Evolutionary conservation across 2,888 invertebrate species (phyloP), one percentile per base, ranked within the genome.

Genomic region (Meteorus colon): DNA sequence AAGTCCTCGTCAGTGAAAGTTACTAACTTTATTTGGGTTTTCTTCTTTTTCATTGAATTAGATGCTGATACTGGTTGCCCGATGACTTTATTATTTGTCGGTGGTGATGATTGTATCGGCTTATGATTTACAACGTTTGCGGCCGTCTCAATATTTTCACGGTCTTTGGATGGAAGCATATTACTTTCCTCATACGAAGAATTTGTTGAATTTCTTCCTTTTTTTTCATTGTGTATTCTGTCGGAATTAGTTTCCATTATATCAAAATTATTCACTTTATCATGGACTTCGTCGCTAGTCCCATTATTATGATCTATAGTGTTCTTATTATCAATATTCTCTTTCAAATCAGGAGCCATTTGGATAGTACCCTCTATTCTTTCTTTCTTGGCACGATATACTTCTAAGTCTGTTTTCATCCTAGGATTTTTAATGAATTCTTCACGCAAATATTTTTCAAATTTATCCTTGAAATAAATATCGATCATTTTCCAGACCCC

Each of bases 401-500:
- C 72, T 16, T 76, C 75, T 4, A 87, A 68, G 60, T 89, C 86
- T 3, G 82, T 79, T 3, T 81, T 85, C 84, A 89, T 87, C 63
- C 79, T 84, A 8, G 89, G 88, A 81, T 89, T 86, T 75, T 83
- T 87, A 41, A 79, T 73, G 74, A 84, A 89, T 90, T 91, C 91
- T 79, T 92, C 91, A 10, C 90, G 84, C 71, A 94, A 84, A 83
- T 93, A 91, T 80, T 90, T 92, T 78, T 92, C 91, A 85, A 96
- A 95, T 89, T 95, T 93, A 59, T 91, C 92, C 80, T 93, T 93
- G 86, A 96, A 96, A 88, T 95, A 95, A 79, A 92, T 92, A 80
- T 95, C 93, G 82, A 96, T 94, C 90, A 95, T 91, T 81, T 92
- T 92, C 92, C 95, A 94, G 73, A 96, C 91, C 80, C 92, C 92